Evolutionary conservation across 2,888 invertebrate genomes (phyloP), one percentile per base, ranked within the genome.

Genomic region (Mimas tiliae): DNA sequence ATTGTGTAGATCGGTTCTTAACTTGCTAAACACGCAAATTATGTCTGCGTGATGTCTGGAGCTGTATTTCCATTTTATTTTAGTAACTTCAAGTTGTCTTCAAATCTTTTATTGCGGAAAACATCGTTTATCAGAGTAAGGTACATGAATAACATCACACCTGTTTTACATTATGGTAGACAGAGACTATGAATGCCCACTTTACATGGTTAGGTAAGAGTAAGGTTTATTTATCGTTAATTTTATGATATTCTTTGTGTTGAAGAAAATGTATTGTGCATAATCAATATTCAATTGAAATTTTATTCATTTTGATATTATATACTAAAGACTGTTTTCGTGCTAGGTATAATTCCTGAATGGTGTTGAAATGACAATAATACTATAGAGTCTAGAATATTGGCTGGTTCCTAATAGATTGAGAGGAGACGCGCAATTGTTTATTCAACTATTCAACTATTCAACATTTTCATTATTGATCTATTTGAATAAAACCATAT

Each of bases 11-110:
- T 58, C 58, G 16, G 19, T 58, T 19, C 19, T 58, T 58, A 38
- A 58, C 42, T 58, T 58, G 58, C 9, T 42, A 16, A 58, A 53
- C 34, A n/a, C 33, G 38, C 38, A 4, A 11, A 50, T 50, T 50
- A 9, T 9, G 2, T 16, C 6, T 19, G 19, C 19, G 11, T 38
- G 3, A 38, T 19, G 4, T 8, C 1, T 38, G 6, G 11, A 58
- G 3, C 9, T 8, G 11, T 12, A 42, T 12, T 58, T 58, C 0
- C 11, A 58, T 11, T 11, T 38, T 19, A 38, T 11, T 19, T 19
- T 19, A 42, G 1, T 14, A 63, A 47, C 16, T 45, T 47, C 9
- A 63, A 63, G 6, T 16, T 55, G n/a, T 33, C 21, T 14, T 45
- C 14, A 14, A 21, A 19, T 8, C 9, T 14, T 12, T 19, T 3